Conservation (phyloP, 2,888 invertebrate species). For the Plebejus anna region DNA sequence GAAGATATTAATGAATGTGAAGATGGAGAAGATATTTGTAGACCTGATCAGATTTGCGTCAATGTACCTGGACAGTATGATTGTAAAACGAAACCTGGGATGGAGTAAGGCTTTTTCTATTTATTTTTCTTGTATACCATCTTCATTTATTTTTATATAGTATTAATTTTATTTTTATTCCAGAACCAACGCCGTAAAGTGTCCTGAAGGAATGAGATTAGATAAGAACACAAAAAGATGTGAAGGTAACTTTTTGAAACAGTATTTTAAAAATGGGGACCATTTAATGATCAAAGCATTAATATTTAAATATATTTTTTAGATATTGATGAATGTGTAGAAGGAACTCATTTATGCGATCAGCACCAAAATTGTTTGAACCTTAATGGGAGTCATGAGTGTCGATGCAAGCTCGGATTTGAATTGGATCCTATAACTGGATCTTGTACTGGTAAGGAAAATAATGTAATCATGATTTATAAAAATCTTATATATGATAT, state of each 20-base stretch:
- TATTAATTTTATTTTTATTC: conserved; percentile 30
- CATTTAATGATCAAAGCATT: not conserved
- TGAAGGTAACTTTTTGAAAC: conserved; percentile 50
- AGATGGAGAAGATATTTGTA: conserved; percentile 87
- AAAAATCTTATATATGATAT: not conserved
- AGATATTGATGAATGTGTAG: conserved; percentile 92
- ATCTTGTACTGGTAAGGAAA: conserved; percentile 63
- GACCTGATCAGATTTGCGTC: conserved; percentile 86
- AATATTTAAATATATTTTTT: conserved; percentile 31
- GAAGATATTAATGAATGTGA: conserved; percentile 93
- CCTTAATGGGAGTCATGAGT: conserved; percentile 70
- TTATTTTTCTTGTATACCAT: not conserved
- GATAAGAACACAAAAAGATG: conserved; percentile 48
- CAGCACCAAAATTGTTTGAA: conserved; percentile 67
- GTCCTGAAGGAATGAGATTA: conserved; percentile 62
- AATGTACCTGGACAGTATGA: conserved; percentile 90
- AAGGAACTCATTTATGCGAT: conserved; percentile 68
- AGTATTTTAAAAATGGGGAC: not conserved
- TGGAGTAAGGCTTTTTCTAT: conserved; percentile 25
- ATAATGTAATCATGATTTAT: not conserved
- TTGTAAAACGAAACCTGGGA: conserved; percentile 75
- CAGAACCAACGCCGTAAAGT: conserved; percentile 40
- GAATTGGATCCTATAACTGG: conserved; percentile 57
- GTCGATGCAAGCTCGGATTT: conserved; percentile 66
- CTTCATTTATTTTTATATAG: not conserved